Base-by-base conservation (phyloP, 2,797 vertebrate genomes). In the Chloroceryle inda region DNA sequence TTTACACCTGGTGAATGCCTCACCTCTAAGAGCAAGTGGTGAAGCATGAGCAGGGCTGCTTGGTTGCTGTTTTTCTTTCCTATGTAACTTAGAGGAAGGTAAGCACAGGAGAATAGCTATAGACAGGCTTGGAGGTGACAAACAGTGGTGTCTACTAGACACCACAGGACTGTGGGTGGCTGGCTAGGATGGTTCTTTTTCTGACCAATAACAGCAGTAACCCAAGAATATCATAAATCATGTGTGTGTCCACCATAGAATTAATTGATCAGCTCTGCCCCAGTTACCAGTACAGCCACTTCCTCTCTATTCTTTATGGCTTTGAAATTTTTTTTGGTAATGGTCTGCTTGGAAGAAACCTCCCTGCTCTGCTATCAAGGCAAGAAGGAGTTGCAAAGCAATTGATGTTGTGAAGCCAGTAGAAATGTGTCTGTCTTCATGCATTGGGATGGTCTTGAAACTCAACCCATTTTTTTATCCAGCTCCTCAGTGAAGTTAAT, bases 171-270 rank as follows among this genome's bases (percentile, higher is more conserved):
- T 71, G 20, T 44, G 50, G 40, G 22, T 61, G 23, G 11, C 59
- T 92, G 71, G 9, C 62, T 67, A 14, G 23, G 44, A 20, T 55
- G 5, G 20, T 67, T 74, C 52, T 71, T 44, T 45, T 89, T 56
- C 52, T 77, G 62, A 42, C 56, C 42, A 29, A 26, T 74, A 78
- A 40, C 26, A 85, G 33, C 56, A 82, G 45, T 61, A 68, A 69
- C n/a, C 0, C 0, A 10, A 69, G 45, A 87, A 47, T 44, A 45
- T 21, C 1, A 0, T 55, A 56, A 61, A 86, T 64, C 37, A 5
- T 53, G 7, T 55, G 17, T 0, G 0, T 83, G 29, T 71, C 45
- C 40, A 17, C 73, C 40, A 40, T 53, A 67, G 77, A 64, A 67
- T 49, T 13, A 91, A 76, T 72, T 63, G 13, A 44, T 77, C 38